A percentile compares a stretch with the other conserved stretches of the same genome.
phyloP scores from a whole-genome alignment of 2,888 invertebrate genomes.

The Phaedon cochleariae region DNA sequence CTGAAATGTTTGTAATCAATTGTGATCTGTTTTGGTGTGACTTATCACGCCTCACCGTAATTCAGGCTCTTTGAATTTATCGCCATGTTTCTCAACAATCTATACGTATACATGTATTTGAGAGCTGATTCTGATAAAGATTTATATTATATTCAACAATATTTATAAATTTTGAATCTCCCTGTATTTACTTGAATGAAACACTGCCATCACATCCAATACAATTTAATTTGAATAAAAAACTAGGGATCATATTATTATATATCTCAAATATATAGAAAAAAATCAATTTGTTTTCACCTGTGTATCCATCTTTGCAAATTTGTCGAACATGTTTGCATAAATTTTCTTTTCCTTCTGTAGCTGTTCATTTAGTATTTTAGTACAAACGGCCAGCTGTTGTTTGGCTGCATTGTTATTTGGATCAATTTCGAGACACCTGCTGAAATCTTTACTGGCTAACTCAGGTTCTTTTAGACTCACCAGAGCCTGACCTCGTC shows the following conservation, averaged over 20 bases:
- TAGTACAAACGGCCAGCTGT: constrained; percentile 76
- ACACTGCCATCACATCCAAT: too few relatives aligned
- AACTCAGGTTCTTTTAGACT: constrained; percentile 78
- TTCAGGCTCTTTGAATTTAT: too few relatives aligned
- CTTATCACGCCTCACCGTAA: too few relatives aligned
- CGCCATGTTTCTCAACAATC: too few relatives aligned
- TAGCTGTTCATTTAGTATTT: constrained; percentile 77
- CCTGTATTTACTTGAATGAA: too few relatives aligned
- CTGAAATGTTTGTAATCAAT: too few relatives aligned
- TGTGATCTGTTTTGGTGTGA: too few relatives aligned
- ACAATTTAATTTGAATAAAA: neutral
- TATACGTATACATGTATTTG: too few relatives aligned
- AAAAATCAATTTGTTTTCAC: constrained; percentile 60
- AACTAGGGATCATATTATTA: constrained; percentile 10
- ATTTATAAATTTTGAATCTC: too few relatives aligned
- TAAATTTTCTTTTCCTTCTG: constrained; percentile 87
- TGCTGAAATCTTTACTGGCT: constrained; percentile 77
- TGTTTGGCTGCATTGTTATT: constrained; percentile 88
- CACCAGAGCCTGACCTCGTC: constrained; percentile 83
- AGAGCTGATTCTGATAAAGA: too few relatives aligned
- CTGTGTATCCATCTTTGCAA: constrained; percentile 82
- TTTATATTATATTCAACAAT: too few relatives aligned
- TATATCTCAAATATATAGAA: too few relatives aligned
- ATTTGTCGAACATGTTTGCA: constrained; percentile 95
- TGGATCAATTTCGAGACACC: constrained; percentile 79